Evolutionary conservation across 2,797 vertebrate genomes (phyloP), one percentile per base, ranked within the genome.

Genomic region (Geotrypetes seraphini): DNA sequence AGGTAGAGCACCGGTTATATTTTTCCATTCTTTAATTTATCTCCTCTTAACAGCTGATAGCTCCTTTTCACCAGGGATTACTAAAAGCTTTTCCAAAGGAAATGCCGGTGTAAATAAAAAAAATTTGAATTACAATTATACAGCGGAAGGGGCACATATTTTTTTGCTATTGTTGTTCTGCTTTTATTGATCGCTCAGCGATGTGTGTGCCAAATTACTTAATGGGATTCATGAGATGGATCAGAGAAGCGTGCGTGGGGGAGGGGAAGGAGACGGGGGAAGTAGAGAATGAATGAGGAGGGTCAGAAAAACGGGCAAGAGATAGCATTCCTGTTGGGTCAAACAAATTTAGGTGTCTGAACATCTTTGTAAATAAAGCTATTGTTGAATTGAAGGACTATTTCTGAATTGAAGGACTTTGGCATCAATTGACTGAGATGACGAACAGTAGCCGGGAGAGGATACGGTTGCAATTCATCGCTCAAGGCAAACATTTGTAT

Each of bases 11-110:
- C 21, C 23, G 54, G 20, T 41, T 50, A 53, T 26, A 53, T 51
- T 60, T 63, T 62, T 54, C 49, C 38, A 51, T 59, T 66, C 33
- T 53, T 62, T 34, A 44, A 63, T 60, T 72, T 71, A 74, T 71
- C 63, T 67, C 38, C 25, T 31, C 40, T 47, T 61, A 60, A 42
- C 65, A 67, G 61, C 53, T 54, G 56, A 66, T 50, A 39, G 36
- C 30, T 50, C 40, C 47, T 33, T 59, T 47, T 31, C 57, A 43
- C 35, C 27, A 27, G 47, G 53, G 56, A 51, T 37, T 23, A 8
- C n/a, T 18, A 42, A 47, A 47, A 40, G 33, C 20, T 43, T 63
- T 57, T 60, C 33, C 24, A 46, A 53, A 66, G 28, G 53, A 62
- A 63, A 46, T 53, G 50, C 57, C 57, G 62, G 20, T 36, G 47